Evolutionary conservation across 2,113 vertebrate genomes (phyloP).

Genomic region (Alligator sinensis): DNA sequence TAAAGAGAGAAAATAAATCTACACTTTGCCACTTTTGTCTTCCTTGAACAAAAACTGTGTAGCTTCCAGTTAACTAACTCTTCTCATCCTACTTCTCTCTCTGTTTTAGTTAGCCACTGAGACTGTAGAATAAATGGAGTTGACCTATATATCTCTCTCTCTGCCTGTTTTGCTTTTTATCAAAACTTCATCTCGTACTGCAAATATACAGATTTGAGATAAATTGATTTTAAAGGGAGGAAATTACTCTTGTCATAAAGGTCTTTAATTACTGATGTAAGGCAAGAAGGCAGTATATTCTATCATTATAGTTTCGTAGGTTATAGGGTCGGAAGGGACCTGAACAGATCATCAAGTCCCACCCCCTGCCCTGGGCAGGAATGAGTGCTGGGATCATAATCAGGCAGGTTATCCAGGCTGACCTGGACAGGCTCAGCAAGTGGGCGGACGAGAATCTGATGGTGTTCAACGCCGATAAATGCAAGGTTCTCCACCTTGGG

Average conservation of each 20-base stretch:
- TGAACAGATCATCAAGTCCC: no score
- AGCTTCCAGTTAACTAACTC: not conserved
- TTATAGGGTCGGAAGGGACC: no score
- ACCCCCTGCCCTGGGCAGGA: no score
- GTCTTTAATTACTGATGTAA: conserved; percentile 49
- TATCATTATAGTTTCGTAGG: no score
- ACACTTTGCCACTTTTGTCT: not conserved
- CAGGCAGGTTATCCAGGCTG: no score
- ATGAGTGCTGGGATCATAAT: no score
- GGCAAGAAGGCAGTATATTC: not conserved
- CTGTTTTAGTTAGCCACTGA: conserved; percentile 33
- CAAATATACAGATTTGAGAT: conserved; percentile 13
- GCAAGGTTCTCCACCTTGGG: no score
- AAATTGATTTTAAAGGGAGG: conserved; percentile 19
- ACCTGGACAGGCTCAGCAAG: no score
- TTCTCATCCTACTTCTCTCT: conserved; percentile 6
- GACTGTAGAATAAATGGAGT: conserved; percentile 51
- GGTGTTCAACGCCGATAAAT: no score
- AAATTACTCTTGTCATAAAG: conserved; percentile 23
- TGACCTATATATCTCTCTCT: conserved; percentile 35
- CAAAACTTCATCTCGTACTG: not conserved
- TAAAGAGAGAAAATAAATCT: no score
- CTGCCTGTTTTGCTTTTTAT: conserved; percentile 9
- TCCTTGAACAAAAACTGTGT: not conserved
- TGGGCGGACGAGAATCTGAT: no score